A percentile compares a stretch with the other conserved stretches of the same genome.
Conservation (phyloP, 2,888 invertebrate genomes). For the Herminia tarsipennalis region DNA sequence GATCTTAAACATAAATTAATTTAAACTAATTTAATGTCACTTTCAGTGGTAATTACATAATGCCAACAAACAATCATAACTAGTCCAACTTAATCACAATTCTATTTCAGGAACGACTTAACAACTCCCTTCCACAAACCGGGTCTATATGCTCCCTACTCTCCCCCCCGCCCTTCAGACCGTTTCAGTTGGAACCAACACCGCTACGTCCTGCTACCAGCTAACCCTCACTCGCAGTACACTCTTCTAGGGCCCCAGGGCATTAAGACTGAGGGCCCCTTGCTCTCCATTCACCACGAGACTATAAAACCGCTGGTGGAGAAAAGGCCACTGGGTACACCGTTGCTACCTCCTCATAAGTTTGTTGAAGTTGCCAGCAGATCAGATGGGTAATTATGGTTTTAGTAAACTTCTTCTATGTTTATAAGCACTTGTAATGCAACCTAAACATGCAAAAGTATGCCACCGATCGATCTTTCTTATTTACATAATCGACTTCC, state of each 20-base stretch:
- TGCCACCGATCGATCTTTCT: no score
- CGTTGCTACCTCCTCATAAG: constrained; percentile 67
- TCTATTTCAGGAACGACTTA: constrained; percentile 58
- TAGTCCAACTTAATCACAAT: no score
- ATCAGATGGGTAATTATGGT: constrained; percentile 57
- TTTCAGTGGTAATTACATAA: no score
- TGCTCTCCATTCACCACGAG: constrained; percentile 67
- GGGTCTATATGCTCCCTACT: constrained; percentile 82
- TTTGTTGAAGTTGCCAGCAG: constrained; percentile 63
- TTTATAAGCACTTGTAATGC: not conserved
- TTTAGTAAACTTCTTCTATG: not conserved
- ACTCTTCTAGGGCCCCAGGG: constrained; percentile 70
- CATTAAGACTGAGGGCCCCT: constrained; percentile 60
- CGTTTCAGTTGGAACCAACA: constrained; percentile 53
- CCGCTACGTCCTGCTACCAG: constrained; percentile 66
- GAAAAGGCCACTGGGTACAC: constrained; percentile 57
- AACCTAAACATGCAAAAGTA: no score
- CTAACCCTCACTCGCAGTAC: constrained; percentile 68
- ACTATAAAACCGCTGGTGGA: constrained; percentile 72
- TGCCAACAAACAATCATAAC: no score
- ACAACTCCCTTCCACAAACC: constrained; percentile 80
- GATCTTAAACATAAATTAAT: no score
- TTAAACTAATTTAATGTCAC: no score
- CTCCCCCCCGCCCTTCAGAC: constrained; percentile 73
- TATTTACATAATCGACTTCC: no score